Evolutionary conservation across 1,140 invertebrate genomes (phyloP).

Genomic region (Lucilia cuprina): DNA sequence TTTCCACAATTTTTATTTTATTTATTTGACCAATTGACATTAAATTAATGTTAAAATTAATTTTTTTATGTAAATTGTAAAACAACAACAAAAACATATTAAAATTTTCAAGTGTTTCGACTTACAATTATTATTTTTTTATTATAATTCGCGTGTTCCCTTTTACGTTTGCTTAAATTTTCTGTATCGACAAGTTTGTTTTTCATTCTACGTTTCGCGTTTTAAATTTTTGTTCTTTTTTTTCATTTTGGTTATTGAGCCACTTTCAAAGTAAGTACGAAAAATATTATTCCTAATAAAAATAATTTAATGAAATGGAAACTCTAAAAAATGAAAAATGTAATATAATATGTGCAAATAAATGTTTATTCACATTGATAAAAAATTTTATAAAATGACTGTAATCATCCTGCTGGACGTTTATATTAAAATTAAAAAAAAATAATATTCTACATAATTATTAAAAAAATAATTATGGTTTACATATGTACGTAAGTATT

Average conservation of each 20-base stretch:
- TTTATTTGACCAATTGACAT: constrained; percentile 38
- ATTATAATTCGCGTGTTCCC: background rate
- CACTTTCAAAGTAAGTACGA: background rate
- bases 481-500: too few relatives aligned
- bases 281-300: too few relatives aligned
- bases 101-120: constrained; percentile 32
- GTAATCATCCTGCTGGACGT: too few relatives aligned
- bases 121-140: background rate
- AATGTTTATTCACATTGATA: too few relatives aligned
- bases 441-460: too few relatives aligned
- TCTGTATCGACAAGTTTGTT: background rate
- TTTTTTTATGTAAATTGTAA: constrained; percentile 39
- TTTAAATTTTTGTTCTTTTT: background rate
- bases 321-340: too few relatives aligned
- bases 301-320: too few relatives aligned
- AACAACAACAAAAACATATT: background rate
- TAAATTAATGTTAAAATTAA: constrained; percentile 38
- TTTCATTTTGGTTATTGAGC: background rate
- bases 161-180: background rate
- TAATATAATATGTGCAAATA: too few relatives aligned
- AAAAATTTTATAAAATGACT: too few relatives aligned
- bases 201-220: background rate
- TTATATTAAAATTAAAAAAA: too few relatives aligned
- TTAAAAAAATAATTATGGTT: too few relatives aligned
- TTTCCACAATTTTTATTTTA: background rate